Evolutionary conservation across 2,797 vertebrate genomes (phyloP), one percentile per base, ranked within the genome.

Genomic region (Aulostomus chinensis): DNA sequence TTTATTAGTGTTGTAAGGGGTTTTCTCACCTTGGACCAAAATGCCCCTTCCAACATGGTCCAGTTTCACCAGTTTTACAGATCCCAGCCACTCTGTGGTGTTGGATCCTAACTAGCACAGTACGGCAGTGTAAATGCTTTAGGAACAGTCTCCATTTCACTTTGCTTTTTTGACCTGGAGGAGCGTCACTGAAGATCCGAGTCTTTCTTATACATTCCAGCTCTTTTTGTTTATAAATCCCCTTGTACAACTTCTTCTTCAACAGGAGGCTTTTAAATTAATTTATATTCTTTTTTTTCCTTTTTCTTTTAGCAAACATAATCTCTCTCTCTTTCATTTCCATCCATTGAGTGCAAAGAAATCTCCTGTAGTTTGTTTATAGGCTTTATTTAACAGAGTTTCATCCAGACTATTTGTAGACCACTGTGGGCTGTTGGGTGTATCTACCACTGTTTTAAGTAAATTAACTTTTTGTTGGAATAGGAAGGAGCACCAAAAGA

Each of bases 251-350:
- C 88, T 89, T 92, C 87, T 86, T 86, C 53, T 58, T 71, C 72
- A 47, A 79, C 76, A 84, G 89, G 91, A 90, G 88, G 87, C 87
- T 85, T 77, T 81, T 81, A 74, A 81, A 74, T 89, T 93, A 91
- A 90, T 92, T 91, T 91, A 92, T 92, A 88, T 88, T 62, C 73
- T 84, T 81, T 73, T 43, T 80, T n/a, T n/a, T n/a, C n/a, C n/a
- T n/a, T 26, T 16, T 15, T 26, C n/a, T n/a, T n/a, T n/a, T 84
- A 78, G 66, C 39, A 58, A 84, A 76, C 20, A 39, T 83, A 80
- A 73, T 84, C 66, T 78, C 42, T 45, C 55, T 78, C 41, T 50
- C 50, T 68, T 42, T 12, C 55, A 41, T 60, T 60, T 33, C 17
- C 24, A 73, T 80, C 60, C 40, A 73, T 73, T 58, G 49, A 74